Percentiles rank a stretch among this genome's conserved stretches.
These are phyloP conservation scores for Heptranchias perlo DNA, from an alignment of 2,113 vertebrate genomes.

Conservation along the genomic window DNA sequence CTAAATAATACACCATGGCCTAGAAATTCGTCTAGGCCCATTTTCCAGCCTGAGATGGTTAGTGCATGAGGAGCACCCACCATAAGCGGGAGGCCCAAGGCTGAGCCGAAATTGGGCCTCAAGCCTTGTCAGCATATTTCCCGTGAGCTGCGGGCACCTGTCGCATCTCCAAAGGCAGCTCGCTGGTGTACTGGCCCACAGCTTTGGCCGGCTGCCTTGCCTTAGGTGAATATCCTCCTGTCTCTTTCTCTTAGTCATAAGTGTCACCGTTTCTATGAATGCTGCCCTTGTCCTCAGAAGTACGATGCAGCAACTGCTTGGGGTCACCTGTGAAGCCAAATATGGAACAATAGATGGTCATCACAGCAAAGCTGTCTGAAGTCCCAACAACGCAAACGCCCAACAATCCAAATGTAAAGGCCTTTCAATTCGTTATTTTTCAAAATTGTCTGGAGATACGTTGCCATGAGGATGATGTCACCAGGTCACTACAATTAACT, in stretches of 20 bases:
- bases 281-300: background rate
- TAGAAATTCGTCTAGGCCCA: too few species aligned
- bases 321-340: background rate
- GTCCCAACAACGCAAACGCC: background rate
- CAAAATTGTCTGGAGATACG: background rate
- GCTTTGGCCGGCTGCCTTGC: too few species aligned
- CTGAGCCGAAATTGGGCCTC: too few species aligned
- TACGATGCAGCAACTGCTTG: background rate
- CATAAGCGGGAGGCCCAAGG: too few species aligned
- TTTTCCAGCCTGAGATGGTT: too few species aligned
- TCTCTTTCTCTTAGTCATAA: background rate
- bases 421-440: background rate
- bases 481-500: background rate
- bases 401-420: background rate
- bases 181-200: too few species aligned
- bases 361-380: background rate
- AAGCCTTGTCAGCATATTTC: too few species aligned
- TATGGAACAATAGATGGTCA: background rate
- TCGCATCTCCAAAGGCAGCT: too few species aligned
- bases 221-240: background rate
- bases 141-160: too few species aligned
- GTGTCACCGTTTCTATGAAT: background rate
- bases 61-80: too few species aligned
- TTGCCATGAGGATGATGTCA: background rate
- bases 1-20: background rate